phyloP scores from a whole-genome alignment of 2,797 vertebrate species.

The Hyperoplus immaculatus region DNA sequence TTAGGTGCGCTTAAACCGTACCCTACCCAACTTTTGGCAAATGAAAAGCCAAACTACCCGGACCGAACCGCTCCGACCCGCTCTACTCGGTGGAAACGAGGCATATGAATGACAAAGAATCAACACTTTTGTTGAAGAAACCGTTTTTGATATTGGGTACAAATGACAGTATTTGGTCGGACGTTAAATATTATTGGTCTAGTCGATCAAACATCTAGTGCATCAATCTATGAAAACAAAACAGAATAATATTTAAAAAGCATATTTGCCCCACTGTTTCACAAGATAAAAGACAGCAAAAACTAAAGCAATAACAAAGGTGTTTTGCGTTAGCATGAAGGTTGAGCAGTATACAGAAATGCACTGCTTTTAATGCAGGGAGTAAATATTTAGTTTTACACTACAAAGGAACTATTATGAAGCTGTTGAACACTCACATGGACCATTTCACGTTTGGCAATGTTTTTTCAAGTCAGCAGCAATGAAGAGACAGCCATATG shows the following conservation, averaged over 20 bases:
- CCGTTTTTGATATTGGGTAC: background rate
- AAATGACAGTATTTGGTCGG: background rate
- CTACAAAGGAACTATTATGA: constrained; percentile 31
- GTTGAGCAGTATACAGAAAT: background rate
- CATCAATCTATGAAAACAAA: background rate
- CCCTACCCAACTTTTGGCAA: too few relatives aligned
- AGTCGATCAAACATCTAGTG: background rate
- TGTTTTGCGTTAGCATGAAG: background rate
- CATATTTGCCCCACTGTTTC: background rate
- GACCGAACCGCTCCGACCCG: too few relatives aligned
- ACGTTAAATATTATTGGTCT: background rate
- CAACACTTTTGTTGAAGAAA: too few relatives aligned
- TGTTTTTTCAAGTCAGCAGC: constrained; percentile 23
- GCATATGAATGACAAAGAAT: background rate
- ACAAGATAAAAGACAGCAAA: background rate
- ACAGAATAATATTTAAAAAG: background rate
- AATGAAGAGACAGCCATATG: constrained; percentile 32
- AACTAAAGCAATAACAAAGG: background rate
- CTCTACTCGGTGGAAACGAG: too few relatives aligned
- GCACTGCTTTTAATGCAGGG: background rate
- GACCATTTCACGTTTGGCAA: constrained; percentile 23
- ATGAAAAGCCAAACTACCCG: too few relatives aligned
- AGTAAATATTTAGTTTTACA: constrained; percentile 4
- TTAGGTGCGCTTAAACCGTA: too few relatives aligned
- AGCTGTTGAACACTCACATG: constrained; percentile 30